Conservation (phyloP, 1,140 invertebrate genomes). For the Frieseomelitta varia region DNA sequence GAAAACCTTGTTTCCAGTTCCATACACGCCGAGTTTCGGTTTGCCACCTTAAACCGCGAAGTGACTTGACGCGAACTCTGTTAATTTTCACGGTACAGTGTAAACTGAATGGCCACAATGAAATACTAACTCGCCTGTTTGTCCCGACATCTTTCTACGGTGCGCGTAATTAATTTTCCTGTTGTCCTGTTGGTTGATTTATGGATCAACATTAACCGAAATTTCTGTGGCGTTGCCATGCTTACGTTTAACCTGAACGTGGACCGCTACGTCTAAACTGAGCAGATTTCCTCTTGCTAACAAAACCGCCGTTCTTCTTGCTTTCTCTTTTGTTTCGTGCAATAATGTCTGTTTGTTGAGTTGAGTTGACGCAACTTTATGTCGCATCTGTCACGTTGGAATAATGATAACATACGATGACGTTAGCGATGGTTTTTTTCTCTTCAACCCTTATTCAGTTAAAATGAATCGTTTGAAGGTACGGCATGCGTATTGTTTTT, state of each 20-base stretch:
- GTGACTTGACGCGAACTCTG: constrained; percentile 55
- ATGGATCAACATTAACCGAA: constrained; percentile 45
- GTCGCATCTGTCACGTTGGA: too few relatives aligned
- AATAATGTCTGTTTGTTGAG: too few relatives aligned
- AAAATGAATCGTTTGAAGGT: too few relatives aligned
- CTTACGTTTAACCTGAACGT: constrained; percentile 3
- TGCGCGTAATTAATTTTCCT: constrained; percentile 53
- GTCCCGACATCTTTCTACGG: constrained; percentile 49
- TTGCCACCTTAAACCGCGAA: constrained; percentile 1
- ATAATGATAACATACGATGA: too few relatives aligned
- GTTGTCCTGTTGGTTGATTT: constrained; percentile 24
- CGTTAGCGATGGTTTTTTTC: too few relatives aligned
- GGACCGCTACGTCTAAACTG: not conserved
- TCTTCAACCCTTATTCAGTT: too few relatives aligned
- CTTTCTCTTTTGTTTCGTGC: not conserved
- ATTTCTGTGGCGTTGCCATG: not conserved
- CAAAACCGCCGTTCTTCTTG: not conserved
- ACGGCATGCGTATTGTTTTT: too few relatives aligned
- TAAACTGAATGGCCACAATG: constrained; percentile 54
- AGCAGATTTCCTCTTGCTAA: not conserved
- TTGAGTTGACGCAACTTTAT: too few relatives aligned
- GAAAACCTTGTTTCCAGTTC: constrained; percentile 20
- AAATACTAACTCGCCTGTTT: constrained; percentile 31
- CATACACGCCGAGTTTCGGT: constrained; percentile 5
- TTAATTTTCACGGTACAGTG: constrained; percentile 59